phyloP scores from a whole-genome alignment of 2,797 vertebrate genomes.

The Semotilus atromaculatus region DNA sequence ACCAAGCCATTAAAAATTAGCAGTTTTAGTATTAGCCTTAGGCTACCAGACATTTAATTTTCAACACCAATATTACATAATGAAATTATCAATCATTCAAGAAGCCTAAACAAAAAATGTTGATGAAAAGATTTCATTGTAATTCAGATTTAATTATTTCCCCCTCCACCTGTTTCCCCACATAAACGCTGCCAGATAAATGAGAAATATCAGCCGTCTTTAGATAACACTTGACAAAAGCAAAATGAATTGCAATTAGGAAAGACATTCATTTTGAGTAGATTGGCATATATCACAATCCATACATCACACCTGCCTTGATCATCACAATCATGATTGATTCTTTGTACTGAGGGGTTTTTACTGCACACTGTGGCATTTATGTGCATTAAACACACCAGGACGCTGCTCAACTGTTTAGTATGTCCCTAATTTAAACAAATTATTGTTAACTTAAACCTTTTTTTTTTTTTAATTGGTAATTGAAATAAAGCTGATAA shows the following conservation, averaged over 20 bases:
- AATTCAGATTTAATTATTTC: constrained; percentile 40
- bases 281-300: constrained; percentile 8
- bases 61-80: constrained; percentile 9
- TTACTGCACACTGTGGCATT: neutral
- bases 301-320: neutral
- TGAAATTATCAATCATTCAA: constrained; percentile 22
- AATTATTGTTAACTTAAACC: neutral
- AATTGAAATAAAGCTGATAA: neutral
- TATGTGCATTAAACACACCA: neutral
- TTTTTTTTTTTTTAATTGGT: neutral
- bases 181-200: constrained; percentile 12
- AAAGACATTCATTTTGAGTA: constrained; percentile 22
- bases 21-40: neutral
- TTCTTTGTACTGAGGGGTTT: neutral
- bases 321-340: neutral
- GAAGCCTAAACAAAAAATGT: constrained; percentile 26
- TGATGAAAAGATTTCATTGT: constrained; percentile 35
- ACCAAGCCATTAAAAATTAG: neutral
- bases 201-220: neutral
- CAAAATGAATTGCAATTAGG: constrained; percentile 34
- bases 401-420: neutral
- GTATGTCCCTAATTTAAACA: neutral
- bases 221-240: constrained; percentile 36
- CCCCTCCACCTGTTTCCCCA: neutral
- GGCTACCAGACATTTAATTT: neutral